These are phyloP conservation scores for Lutjanus campechanus DNA, from an alignment of 2,797 vertebrate species.

Conservation along the genomic window DNA sequence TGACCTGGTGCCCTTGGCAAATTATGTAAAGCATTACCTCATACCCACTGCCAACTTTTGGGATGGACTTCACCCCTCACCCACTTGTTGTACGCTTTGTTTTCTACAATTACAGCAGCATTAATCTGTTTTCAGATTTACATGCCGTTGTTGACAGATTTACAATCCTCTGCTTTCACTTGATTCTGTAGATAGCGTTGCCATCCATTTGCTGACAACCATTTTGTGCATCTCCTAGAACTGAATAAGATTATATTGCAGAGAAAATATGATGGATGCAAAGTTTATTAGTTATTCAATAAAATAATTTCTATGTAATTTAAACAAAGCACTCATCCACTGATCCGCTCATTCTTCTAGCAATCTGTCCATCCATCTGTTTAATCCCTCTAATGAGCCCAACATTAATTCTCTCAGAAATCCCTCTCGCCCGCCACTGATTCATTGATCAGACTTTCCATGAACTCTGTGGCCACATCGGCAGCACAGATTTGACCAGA, in stretches of 20 bases:
- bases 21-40: slow-evolving; percentile 81
- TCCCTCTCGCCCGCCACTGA: slow-evolving; percentile 9
- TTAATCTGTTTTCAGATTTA: slow-evolving; percentile 67
- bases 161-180: slow-evolving; percentile 63
- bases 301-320: slow-evolving; percentile 29
- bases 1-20: slow-evolving; percentile 62
- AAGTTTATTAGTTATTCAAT: slow-evolving; percentile 15
- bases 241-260: not conserved
- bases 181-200: slow-evolving; percentile 27
- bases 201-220: not conserved
- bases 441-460: slow-evolving; percentile 40
- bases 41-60: slow-evolving; percentile 67
- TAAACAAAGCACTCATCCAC: slow-evolving; percentile 55
- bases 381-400: slow-evolving; percentile 59
- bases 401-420: slow-evolving; percentile 48
- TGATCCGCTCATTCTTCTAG: slow-evolving; percentile 67
- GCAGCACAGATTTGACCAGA: slow-evolving; percentile 68
- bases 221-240: slow-evolving; percentile 7
- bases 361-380: slow-evolving; percentile 84
- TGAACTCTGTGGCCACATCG: slow-evolving; percentile 22
- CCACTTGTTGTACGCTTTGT: slow-evolving; percentile 62
- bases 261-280: slow-evolving; percentile 4
- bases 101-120: slow-evolving; percentile 54
- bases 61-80: slow-evolving; percentile 56
- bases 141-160: slow-evolving; percentile 63